These are phyloP conservation scores for Malthinus seriepunctatus DNA, from an alignment of 2,888 invertebrate genomes.

Conservation along the genomic window DNA sequence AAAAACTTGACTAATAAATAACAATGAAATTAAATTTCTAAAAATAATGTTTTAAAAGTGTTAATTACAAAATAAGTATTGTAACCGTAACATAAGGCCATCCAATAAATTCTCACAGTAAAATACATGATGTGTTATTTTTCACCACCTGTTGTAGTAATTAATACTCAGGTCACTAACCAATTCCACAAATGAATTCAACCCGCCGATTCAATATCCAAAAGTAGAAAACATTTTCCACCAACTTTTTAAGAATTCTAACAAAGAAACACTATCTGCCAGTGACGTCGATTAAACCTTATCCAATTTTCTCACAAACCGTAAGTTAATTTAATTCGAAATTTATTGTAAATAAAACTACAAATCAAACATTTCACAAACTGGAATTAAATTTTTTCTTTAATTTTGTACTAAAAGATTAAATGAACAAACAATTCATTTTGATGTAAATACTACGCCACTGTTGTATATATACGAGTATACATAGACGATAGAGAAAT, in stretches of 20 bases:
- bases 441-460: constrained; percentile 9
- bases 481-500: constrained; percentile 16
- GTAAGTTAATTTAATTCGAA: not conserved
- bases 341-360: not conserved
- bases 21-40: not conserved
- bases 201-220: constrained; percentile 40
- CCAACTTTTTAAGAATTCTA: not conserved
- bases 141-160: constrained; percentile 40
- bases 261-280: not conserved
- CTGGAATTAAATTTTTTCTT: no score
- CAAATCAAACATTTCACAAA: not conserved
- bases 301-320: not conserved
- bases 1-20: not conserved
- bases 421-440: no score
- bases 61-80: not conserved
- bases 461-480: not conserved
- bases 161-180: constrained; percentile 38
- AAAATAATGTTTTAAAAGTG: not conserved
- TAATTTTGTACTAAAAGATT: no score
- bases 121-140: constrained; percentile 26
- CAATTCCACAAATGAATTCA: constrained; percentile 42
- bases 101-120: not conserved
- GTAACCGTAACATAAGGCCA: constrained; percentile 1
- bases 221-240: constrained; percentile 30
- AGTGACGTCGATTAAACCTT: not conserved